Evolutionary conservation across 2,113 vertebrate genomes (phyloP).

Genomic region (Lethenteron reissneri): DNA sequence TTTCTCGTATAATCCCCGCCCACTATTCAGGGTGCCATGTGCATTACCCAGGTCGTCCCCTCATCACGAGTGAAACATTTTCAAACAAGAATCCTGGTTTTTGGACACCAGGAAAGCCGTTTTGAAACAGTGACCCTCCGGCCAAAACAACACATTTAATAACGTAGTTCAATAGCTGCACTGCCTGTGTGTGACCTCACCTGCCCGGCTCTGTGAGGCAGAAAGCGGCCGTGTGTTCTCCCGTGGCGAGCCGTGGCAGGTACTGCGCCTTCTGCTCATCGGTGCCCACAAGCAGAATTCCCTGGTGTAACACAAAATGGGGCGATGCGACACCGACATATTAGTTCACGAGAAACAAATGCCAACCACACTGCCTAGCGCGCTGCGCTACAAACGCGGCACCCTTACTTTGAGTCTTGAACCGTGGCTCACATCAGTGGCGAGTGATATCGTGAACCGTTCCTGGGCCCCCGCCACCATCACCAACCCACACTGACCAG

Average conservation of each 20-base stretch:
- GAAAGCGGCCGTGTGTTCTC: conserved; percentile 74
- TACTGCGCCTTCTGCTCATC: conserved; percentile 82
- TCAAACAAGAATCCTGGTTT: background rate
- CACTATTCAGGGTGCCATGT: no score
- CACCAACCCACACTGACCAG: no score
- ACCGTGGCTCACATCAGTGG: no score
- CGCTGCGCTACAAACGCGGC: no score
- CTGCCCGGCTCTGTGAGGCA: conserved; percentile 80
- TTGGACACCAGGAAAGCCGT: background rate
- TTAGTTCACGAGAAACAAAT: background rate
- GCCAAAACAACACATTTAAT: background rate
- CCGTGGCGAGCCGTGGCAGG: conserved; percentile 55
- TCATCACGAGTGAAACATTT: background rate
- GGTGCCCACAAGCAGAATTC: conserved; percentile 61
- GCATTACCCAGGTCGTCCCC: no score
- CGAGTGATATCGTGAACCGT: no score
- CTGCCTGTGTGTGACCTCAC: conserved; percentile 19
- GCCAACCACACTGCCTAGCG: background rate
- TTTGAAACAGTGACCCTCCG: background rate
- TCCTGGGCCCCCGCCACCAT: no score
- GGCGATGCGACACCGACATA: background rate
- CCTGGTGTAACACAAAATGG: conserved; percentile 25
- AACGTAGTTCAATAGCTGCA: background rate
- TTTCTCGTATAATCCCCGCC: no score
- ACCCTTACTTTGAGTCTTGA: no score